Evolutionary conservation across 2,888 invertebrate species (phyloP).

Genomic region (Boloria euphrosyne): DNA sequence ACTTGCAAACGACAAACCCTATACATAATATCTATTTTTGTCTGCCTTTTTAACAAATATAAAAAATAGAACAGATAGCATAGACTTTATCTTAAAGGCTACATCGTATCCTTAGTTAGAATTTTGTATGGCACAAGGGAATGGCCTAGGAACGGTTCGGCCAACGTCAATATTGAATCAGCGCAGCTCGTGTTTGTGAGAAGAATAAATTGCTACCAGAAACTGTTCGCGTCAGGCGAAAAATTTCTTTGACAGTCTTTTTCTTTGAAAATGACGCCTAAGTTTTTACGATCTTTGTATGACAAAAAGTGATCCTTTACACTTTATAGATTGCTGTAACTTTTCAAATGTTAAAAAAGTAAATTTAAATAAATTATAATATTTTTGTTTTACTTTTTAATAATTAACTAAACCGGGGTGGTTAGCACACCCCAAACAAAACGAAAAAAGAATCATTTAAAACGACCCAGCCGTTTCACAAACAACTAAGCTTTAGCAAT

Average conservation of each 20-base stretch:
- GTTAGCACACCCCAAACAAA: too few species aligned
- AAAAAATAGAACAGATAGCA: neutral
- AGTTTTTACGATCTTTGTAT: slow-evolving; percentile 13
- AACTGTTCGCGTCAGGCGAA: slow-evolving; percentile 62
- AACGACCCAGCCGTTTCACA: too few species aligned
- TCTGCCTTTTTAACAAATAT: neutral
- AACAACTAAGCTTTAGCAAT: too few species aligned
- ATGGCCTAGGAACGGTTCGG: slow-evolving; percentile 61
- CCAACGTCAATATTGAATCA: slow-evolving; percentile 77
- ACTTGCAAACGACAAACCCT: too few species aligned
- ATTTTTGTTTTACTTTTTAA: too few species aligned
- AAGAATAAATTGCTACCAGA: slow-evolving; percentile 74
- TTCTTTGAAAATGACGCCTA: slow-evolving; percentile 17
- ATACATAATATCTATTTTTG: too few species aligned
- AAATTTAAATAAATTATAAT: neutral
- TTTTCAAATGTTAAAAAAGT: neutral
- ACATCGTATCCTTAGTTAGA: slow-evolving; percentile 49
- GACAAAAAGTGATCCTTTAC: neutral
- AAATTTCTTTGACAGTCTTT: slow-evolving; percentile 47
- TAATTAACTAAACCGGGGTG: too few species aligned
- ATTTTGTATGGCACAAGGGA: slow-evolving; percentile 62
- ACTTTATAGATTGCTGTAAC: slow-evolving; percentile 4
- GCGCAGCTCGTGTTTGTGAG: slow-evolving; percentile 71
- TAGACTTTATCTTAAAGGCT: neutral
- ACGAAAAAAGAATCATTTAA: too few species aligned